Base-by-base conservation (phyloP, 1,140 invertebrate species). In the Schlechtendalia chinensis region DNA sequence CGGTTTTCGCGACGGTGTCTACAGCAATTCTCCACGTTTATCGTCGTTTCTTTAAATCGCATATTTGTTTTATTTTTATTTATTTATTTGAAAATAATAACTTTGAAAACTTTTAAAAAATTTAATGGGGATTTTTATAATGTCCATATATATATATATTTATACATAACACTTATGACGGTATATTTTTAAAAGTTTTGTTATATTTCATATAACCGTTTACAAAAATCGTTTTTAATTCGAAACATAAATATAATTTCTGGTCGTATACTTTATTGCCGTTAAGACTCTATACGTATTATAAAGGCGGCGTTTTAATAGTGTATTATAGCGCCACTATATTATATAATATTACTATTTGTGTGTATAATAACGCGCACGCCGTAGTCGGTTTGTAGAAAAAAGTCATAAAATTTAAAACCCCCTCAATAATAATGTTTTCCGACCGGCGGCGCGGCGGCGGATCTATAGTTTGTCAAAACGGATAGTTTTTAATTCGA, bases 271-370 rank as follows among this genome's bases (percentile, higher is more conserved):
- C 27, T 72, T 54, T 72, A 24, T 54, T 72, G 27, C 29, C 54
- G 47, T 72, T 72, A 54, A 72, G 50, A 72, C 24, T 27, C n/a
- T n/a, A n/a, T n/a, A n/a, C n/a, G 45, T 71, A 71, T 29, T 53
- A 27, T 72, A 54, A 53, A 72, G 47, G 19, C 50, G 69, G 69
- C 29, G 29, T 72, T 72, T 72, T 53, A 72, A 72, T 10, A 12
- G 14, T 14, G 24, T 71, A 71, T 54, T 54, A 54, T 72, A 72
- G 50, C 69, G 69, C 69, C 69, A 29, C 69, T 32, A 29, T 72
- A 27, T 47, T 71, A 50, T 71, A 17, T 69, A 39, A 39, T 8
- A 39, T 39, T 39, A 39, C 32, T 39, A 39, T 39, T 39, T 39
- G 32, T 39, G 32, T 39, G 32, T 39, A 39, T 39, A 39, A 39